Evolutionary conservation across 2,888 invertebrate species (phyloP).

Genomic region (Lasioglossum vierecki): DNA sequence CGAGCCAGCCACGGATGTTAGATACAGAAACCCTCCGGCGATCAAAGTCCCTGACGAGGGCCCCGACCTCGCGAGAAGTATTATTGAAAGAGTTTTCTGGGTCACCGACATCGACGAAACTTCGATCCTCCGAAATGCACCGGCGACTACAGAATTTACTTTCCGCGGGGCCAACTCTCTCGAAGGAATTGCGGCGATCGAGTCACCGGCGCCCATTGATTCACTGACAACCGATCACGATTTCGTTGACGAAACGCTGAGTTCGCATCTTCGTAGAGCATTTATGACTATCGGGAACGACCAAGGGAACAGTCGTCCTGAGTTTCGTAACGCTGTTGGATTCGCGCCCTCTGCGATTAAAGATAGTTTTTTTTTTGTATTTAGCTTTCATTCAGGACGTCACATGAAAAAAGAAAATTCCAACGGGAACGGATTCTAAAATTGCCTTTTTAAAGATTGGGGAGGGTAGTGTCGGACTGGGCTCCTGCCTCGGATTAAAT

Average conservation of each 20-base stretch:
- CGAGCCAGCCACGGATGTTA: neutral
- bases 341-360: neutral
- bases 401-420: no score
- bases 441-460: no score
- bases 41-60: neutral
- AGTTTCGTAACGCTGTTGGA: neutral
- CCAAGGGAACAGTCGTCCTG: neutral
- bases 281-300: neutral
- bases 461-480: no score
- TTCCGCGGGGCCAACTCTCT: neutral
- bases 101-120: neutral
- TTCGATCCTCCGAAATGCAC: neutral
- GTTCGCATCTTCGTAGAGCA: neutral
- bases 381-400: no score
- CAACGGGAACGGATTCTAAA: no score
- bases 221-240: conserved; percentile 26
- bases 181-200: neutral
- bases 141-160: neutral
- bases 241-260: conserved; percentile 14
- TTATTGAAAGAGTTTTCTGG: conserved; percentile 5
- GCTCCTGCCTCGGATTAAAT: no score
- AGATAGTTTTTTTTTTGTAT: no score
- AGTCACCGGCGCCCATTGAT: conserved; percentile 3
- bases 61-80: neutral
- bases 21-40: neutral